These are phyloP conservation scores for Phrynocephalus forsythii DNA, from an alignment of 2,797 vertebrate genomes.

Conservation along the genomic window DNA sequence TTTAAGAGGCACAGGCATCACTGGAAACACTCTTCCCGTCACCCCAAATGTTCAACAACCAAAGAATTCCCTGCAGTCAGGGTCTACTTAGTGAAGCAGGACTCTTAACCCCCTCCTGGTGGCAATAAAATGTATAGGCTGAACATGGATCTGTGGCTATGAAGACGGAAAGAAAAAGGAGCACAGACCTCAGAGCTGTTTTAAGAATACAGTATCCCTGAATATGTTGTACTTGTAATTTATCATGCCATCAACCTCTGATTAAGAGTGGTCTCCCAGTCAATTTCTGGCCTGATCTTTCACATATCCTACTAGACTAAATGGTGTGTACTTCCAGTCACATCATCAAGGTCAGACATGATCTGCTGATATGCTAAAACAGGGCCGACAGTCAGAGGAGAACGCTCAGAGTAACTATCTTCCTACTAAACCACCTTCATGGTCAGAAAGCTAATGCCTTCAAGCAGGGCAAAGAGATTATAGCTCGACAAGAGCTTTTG, in stretches of 20 bases:
- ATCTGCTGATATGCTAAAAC: not conserved
- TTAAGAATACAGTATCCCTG: no score
- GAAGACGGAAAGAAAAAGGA: no score
- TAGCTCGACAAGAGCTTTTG: not conserved
- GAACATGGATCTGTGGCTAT: no score
- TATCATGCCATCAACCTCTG: no score
- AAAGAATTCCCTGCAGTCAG: not conserved
- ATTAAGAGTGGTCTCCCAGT: no score
- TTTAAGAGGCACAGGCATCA: not conserved
- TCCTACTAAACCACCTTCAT: not conserved
- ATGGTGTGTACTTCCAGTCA: not conserved
- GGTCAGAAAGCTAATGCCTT: not conserved
- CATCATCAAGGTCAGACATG: not conserved
- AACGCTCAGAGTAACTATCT: not conserved
- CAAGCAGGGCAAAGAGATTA: not conserved
- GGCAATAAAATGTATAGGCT: no score
- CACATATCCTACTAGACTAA: not conserved
- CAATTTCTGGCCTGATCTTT: not conserved
- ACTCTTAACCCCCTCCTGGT: no score
- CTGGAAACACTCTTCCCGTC: not conserved
- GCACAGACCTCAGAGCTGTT: no score
- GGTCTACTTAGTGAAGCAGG: not conserved
- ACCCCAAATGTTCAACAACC: not conserved
- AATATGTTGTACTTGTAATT: no score
- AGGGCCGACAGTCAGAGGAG: not conserved